Base-by-base conservation (phyloP, 1,140 invertebrate species). In the Drosophila mojavensis region DNA sequence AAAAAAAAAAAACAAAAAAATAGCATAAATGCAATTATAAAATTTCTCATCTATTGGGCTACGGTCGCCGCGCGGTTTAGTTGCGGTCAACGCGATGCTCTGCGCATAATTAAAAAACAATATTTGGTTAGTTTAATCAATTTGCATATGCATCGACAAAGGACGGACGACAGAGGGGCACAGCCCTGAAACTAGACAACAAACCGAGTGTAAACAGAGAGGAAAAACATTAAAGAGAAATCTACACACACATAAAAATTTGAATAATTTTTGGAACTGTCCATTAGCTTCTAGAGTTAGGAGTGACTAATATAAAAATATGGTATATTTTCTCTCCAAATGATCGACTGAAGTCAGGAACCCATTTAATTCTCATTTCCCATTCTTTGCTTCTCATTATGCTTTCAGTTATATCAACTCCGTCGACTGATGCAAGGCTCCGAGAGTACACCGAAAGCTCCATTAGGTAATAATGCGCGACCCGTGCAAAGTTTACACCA, bases 401-500 rank as follows among this genome's bases (percentile, higher is more conserved):
- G 3, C 26, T 81, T 91, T 9, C 93, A 98, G 97, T 94, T 98
- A 91, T 97, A 97, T 93, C 96, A 95, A 61, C 94, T 98, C 82
- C 94, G 97, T 77, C 95, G 95, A 92, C 93, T 98, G 91, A 97
- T 97, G 95, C 97, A 98, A 93, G 97, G 97, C 50, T 95, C 97
- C 5, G 94, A 95, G 90, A 94, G 95, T 81, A 95, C 95, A 50
- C 96, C 97, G 17, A 98, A 98, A 91, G 97, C 97, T 26, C 97
- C 97, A 7, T 95, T 99, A 92, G 97, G 97, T 60, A 98, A 98
- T 94, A 99, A 99, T 93, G 97, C 97, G 63, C 94, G 98, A 67
- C 98, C 98, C 13, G 94, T 97, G 26, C 97, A 98, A 93, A 95
- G 95, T 58, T 94, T 98, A 65, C 96, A 99, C 93, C 96, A 98